phyloP scores from a whole-genome alignment of 2,113 vertebrate species.

The Elephantulus edwardii region DNA sequence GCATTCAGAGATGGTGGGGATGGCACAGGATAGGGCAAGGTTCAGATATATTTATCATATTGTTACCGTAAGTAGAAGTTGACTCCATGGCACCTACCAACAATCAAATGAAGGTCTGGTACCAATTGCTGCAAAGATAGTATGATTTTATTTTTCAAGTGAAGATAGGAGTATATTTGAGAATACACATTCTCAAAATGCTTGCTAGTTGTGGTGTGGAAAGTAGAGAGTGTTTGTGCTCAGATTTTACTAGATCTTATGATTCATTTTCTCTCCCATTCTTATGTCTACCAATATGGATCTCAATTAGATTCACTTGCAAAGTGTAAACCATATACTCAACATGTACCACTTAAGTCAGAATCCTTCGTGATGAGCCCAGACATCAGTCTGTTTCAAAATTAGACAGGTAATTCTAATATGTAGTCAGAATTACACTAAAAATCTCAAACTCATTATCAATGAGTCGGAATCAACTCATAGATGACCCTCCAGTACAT shows the following conservation, averaged over 20 bases:
- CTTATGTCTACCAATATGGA: rapidly evolving
- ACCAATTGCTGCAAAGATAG: neutral
- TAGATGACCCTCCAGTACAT: too few relatives aligned
- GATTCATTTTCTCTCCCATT: neutral
- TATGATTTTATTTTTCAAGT: constrained; percentile 38
- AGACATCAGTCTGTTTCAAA: neutral
- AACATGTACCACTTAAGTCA: neutral
- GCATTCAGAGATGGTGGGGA: too few relatives aligned
- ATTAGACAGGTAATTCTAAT: neutral
- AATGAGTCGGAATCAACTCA: too few relatives aligned
- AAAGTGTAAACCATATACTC: neutral
- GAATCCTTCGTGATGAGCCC: neutral
- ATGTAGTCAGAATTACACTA: too few relatives aligned
- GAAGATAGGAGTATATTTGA: constrained; percentile 2
- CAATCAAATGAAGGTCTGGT: too few relatives aligned
- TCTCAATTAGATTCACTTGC: neutral
- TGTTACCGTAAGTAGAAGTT: too few relatives aligned
- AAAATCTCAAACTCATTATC: too few relatives aligned
- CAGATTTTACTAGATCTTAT: neutral
- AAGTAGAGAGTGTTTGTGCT: neutral
- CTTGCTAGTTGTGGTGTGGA: neutral
- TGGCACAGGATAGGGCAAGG: too few relatives aligned
- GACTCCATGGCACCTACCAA: too few relatives aligned
- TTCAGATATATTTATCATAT: too few relatives aligned
- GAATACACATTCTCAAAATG: neutral